Percentiles rank a stretch among this genome's conserved stretches.
phyloP scores from a whole-genome alignment of 2,113 vertebrate species.

The Tichodroma muraria region DNA sequence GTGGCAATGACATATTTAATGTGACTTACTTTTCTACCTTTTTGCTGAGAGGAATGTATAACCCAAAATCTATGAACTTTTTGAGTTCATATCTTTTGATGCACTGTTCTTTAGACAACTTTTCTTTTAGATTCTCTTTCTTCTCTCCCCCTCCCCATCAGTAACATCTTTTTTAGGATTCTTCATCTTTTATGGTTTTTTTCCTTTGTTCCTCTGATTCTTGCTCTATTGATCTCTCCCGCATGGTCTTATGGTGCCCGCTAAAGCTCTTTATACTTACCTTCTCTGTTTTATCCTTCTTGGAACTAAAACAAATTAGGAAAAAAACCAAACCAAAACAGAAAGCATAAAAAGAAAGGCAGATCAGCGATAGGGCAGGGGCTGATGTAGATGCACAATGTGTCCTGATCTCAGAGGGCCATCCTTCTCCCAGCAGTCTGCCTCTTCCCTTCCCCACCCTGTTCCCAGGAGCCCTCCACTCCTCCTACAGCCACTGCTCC shows the following conservation, averaged over 20 bases:
- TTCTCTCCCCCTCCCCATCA: background rate
- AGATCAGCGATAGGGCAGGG: background rate
- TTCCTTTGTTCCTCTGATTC: background rate
- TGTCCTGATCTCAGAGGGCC: background rate
- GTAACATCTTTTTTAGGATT: background rate
- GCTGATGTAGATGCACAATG: background rate
- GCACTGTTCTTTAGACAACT: background rate
- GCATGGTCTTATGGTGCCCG: background rate
- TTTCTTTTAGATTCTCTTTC: background rate
- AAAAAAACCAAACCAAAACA: background rate
- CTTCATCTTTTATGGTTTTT: background rate
- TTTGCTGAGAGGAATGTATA: background rate
- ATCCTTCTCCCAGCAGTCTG: background rate
- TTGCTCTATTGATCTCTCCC: background rate
- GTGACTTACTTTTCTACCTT: background rate
- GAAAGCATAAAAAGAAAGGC: background rate
- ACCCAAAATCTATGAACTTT: background rate
- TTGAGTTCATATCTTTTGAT: background rate
- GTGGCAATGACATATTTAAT: background rate
- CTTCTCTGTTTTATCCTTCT: background rate
- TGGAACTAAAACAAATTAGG: background rate
- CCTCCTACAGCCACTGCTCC: background rate
- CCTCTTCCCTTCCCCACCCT: background rate
- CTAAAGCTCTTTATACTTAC: background rate
- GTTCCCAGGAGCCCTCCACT: background rate